A percentile compares a stretch with the other conserved stretches of the same genome.
phyloP scores from a whole-genome alignment of 2,797 vertebrate genomes.

The Sciurus carolinensis region DNA sequence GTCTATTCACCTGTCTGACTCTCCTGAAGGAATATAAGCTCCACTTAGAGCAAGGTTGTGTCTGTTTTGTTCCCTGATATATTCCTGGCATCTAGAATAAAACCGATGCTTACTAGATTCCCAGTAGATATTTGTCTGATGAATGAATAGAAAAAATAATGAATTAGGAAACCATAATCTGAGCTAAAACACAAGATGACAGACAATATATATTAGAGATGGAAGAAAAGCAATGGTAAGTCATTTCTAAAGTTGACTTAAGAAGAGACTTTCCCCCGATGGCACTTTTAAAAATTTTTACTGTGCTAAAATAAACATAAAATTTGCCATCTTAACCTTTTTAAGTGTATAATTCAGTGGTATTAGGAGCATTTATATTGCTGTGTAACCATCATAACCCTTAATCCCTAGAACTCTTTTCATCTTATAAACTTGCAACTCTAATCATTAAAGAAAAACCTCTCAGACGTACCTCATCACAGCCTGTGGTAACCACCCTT shows the following conservation, averaged over 20 bases:
- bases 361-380: neutral
- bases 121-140: neutral
- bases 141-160: neutral
- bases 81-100: neutral
- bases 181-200: neutral
- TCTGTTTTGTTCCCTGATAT: neutral
- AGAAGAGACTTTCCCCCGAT: neutral
- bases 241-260: neutral
- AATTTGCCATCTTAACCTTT: neutral
- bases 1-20: too few relatives aligned
- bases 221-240: neutral
- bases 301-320: neutral
- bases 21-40: neutral
- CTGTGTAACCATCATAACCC: neutral
- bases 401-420: neutral
- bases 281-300: neutral
- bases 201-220: neutral
- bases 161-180: neutral
- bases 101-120: neutral
- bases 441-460: neutral
- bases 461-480: accelerated
- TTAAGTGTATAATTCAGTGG: neutral
- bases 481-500: too few relatives aligned
- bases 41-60: neutral
- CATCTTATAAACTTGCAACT: neutral